Base-by-base conservation (phyloP, 2,888 invertebrate species). In the Megaustenia siamemsis region DNA sequence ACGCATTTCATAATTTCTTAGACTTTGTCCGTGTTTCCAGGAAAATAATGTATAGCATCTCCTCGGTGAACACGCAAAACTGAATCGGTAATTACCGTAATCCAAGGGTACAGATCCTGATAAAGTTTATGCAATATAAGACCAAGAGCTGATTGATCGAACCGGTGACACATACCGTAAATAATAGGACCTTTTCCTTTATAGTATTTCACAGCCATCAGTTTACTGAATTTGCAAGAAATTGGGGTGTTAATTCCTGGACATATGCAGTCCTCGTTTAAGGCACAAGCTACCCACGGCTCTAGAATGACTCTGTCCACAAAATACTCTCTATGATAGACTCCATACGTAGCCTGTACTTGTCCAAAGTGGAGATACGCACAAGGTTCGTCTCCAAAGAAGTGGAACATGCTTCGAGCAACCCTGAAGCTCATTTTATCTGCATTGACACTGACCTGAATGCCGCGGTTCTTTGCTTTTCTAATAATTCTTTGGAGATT, bases 321-420 rank as follows among this genome's bases (percentile, higher is more conserved):
- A 56, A 86, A 86, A 24, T 63, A 80, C 49, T 86, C 83, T 6
- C 68, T 53, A 56, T 84, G 83, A 56, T 71, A 85, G 35, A 85
- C 32, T 49, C 78, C 81, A 35, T 75, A 76, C 12, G 82, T 77
- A 21, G 80, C 81, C 35, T 81, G 43, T 12, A 76, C 69, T 63
- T 85, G 82, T 6, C 40, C 28, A 21, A 83, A 53, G 21, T 45
- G n/a, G 18, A 85, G 43, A 38, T 85, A 86, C 32, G 75, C 80
- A 69, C 86, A 86, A 15, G 83, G 81, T 53, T 85, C 83, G 60
- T 86, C 86, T 28, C 86, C 86, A 43, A 85, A 83, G 73, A 83
- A 86, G 28, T 83, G 71, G 43, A 80, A 85, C 85, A 71, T 82
- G 35, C 71, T 77, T 38, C 35, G 66, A 32, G 12, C 56, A 43